Conservation (phyloP, 2,797 vertebrate species). For the Pelodytes ibericus region DNA sequence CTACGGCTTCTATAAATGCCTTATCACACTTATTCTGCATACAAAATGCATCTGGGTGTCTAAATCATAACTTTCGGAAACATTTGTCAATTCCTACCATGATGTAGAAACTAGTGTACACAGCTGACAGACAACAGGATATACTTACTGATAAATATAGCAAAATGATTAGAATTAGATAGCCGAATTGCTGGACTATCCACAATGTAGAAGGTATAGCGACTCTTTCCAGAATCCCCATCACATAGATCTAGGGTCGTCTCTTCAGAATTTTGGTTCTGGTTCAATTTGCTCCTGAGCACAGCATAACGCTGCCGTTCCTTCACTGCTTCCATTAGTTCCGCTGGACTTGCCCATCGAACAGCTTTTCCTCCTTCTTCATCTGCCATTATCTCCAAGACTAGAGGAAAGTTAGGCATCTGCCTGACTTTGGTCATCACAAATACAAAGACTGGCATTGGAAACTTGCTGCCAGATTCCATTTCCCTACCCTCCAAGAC, state of each 20-base stretch:
- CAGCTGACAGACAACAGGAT: background rate
- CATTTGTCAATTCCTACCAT: no score
- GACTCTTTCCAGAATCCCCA: constrained; percentile 76
- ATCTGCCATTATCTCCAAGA: constrained; percentile 74
- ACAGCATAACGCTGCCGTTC: constrained; percentile 88
- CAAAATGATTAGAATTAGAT: constrained; percentile 84
- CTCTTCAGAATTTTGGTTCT: constrained; percentile 67
- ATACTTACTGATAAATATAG: constrained; percentile 94
- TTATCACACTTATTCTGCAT: no score
- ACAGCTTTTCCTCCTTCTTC: constrained; percentile 72
- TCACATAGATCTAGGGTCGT: constrained; percentile 85
- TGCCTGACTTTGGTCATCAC: constrained; percentile 93
- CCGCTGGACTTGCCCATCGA: constrained; percentile 71
- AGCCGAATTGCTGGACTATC: constrained; percentile 80
- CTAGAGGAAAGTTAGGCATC: constrained; percentile 66
- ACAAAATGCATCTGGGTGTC: no score
- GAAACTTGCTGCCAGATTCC: constrained; percentile 75
- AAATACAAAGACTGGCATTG: constrained; percentile 86
- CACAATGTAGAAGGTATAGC: constrained; percentile 89
- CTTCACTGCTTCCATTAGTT: constrained; percentile 79
- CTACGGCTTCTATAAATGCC: no score
- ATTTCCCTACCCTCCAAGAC: constrained; percentile 69
- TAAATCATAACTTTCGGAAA: no score
- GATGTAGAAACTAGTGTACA: background rate
- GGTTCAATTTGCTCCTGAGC: constrained; percentile 81